Conservation (phyloP, 2,888 invertebrate species). For the Caenorhabditis sp. region DNA sequence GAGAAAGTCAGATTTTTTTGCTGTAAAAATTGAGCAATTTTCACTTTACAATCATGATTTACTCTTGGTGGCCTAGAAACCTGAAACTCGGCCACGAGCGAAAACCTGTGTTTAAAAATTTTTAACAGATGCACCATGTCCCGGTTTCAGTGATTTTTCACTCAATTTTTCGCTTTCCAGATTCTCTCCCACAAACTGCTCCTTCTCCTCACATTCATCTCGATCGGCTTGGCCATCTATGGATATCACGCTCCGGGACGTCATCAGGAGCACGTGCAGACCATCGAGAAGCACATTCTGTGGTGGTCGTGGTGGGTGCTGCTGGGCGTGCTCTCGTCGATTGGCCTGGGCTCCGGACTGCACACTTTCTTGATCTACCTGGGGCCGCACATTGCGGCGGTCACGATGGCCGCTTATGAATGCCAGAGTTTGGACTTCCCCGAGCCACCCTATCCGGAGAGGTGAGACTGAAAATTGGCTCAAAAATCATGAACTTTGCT, state of each 20-base stretch:
- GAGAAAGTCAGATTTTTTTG: too few species aligned
- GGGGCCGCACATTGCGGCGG: slow-evolving; percentile 99
- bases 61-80: too few species aligned
- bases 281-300: slow-evolving; percentile 84
- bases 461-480: slow-evolving; percentile 24
- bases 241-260: slow-evolving; percentile 83
- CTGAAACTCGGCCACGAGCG: too few species aligned
- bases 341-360: slow-evolving; percentile 96
- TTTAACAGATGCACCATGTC: too few species aligned
- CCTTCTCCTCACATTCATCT: slow-evolving; percentile 70
- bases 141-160: too few species aligned
- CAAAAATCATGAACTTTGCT: not conserved
- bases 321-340: slow-evolving; percentile 95
- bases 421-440: slow-evolving; percentile 96
- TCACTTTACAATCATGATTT: too few species aligned
- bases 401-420: slow-evolving; percentile 98
- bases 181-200: slow-evolving; percentile 80
- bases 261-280: slow-evolving; percentile 82
- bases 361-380: slow-evolving; percentile 98
- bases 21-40: too few species aligned
- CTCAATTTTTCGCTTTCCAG: not conserved
- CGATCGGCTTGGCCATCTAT: slow-evolving; percentile 75
- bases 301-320: slow-evolving; percentile 91
- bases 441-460: slow-evolving; percentile 97
- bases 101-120: too few species aligned